Conservation (phyloP, 1,140 invertebrate species). For the Drosophila cardini region DNA sequence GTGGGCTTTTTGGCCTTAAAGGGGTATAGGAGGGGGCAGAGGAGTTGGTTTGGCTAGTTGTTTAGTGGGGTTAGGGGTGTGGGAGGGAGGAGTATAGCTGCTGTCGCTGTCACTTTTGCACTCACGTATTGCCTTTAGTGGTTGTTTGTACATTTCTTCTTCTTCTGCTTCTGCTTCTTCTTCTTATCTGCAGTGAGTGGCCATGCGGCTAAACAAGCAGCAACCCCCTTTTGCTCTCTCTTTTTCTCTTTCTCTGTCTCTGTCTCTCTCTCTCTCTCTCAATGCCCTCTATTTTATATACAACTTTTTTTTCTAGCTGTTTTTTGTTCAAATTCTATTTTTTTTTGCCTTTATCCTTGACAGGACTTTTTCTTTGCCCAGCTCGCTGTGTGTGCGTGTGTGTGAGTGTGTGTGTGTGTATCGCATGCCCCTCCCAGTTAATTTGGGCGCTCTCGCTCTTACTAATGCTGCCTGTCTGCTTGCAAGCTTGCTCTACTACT, state of each 20-base stretch:
- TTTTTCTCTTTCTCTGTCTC: not conserved
- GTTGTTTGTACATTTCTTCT: conserved; percentile 12
- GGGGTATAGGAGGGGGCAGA: not conserved
- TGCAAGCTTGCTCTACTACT: conserved; percentile 10
- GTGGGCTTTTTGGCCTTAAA: not conserved
- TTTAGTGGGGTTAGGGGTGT: not conserved
- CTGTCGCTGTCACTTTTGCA: conserved; percentile 65
- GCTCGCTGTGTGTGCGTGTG: not conserved
- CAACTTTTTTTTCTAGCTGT: conserved; percentile 26
- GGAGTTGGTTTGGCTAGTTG: conserved; percentile 1
- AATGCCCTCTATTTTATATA: conserved; percentile 7
- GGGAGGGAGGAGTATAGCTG: conserved; percentile 3
- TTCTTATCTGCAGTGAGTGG: conserved; percentile 61
- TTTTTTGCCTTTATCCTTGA: conserved; percentile 71
- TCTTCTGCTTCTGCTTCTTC: conserved; percentile 32
- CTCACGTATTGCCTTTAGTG: conserved; percentile 34
- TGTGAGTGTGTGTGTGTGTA: conserved; percentile 31
- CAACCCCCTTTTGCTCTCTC: conserved; percentile 44
- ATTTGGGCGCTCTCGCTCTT: conserved; percentile 50
- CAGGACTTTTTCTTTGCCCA: conserved; percentile 50
- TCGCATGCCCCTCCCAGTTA: conserved; percentile 75
- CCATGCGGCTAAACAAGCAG: conserved; percentile 53
- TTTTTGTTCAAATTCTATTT: conserved; percentile 41
- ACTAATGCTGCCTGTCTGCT: not conserved
- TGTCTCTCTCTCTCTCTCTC: not conserved